Percentiles rank a stretch among this genome's conserved stretches.
Evolutionary conservation across 2,888 invertebrate species (phyloP).

Genomic region (Ecliptopera silaceata): DNA sequence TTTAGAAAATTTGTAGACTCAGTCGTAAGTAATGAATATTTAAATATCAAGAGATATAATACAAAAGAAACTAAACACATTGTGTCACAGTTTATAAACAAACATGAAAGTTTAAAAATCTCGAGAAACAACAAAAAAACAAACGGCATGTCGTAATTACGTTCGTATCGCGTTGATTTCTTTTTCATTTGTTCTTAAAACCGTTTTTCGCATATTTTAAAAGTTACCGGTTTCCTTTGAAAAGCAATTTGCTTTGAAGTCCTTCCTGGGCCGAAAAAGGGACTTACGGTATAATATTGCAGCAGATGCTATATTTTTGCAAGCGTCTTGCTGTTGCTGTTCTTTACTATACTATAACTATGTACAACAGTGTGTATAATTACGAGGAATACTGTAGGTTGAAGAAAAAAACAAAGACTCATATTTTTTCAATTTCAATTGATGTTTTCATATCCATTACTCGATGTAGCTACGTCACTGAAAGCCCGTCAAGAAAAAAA

Average conservation of each 20-base stretch:
- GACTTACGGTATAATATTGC: conserved; percentile 24
- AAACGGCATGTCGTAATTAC: conserved; percentile 33
- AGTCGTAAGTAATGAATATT: too few species aligned
- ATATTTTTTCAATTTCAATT: too few species aligned
- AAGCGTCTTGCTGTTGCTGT: not conserved
- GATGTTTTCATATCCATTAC: too few species aligned
- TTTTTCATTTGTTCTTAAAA: conserved; percentile 47
- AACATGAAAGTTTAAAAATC: conserved; percentile 28
- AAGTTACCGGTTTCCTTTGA: conserved; percentile 46
- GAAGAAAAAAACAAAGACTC: too few species aligned
- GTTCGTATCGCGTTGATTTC: conserved; percentile 41
- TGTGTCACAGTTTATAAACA: conserved; percentile 16
- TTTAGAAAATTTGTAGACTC: too few species aligned
- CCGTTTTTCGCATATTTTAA: conserved; percentile 54
- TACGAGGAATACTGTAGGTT: too few species aligned
- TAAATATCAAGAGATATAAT: too few species aligned
- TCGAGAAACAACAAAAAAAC: conserved; percentile 32
- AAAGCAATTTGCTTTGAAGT: conserved; percentile 60
- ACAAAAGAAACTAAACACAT: too few species aligned
- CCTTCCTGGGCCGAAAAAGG: conserved; percentile 32
- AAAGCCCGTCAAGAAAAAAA: too few species aligned
- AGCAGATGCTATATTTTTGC: not conserved
- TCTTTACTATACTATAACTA: too few species aligned
- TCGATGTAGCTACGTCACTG: too few species aligned
- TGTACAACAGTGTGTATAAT: too few species aligned